These are phyloP conservation scores for Euura saliciscinereae DNA, from an alignment of 1,140 invertebrate genomes.

Conservation along the genomic window DNA sequence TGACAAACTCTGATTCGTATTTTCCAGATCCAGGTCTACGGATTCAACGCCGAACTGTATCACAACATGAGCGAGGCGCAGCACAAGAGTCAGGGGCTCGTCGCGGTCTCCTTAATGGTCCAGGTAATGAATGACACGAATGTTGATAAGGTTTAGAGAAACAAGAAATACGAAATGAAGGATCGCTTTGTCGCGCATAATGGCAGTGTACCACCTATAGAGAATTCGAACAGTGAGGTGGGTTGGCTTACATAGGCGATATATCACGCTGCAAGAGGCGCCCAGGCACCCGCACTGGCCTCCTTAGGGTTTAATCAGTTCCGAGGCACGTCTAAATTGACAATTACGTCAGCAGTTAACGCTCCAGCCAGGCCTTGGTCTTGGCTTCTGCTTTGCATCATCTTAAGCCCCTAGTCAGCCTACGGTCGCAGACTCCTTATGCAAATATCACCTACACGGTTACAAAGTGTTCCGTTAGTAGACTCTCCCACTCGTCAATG, in stretches of 20 bases:
- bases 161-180: too few species aligned
- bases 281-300: too few species aligned
- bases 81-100: slow-evolving; percentile 89
- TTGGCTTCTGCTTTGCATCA: slow-evolving; percentile 5
- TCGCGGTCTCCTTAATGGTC: slow-evolving; percentile 92
- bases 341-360: slow-evolving; percentile 33
- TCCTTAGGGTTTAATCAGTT: slow-evolving; percentile 25
- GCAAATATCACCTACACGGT: background rate
- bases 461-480: too few species aligned
- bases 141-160: too few species aligned
- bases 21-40: slow-evolving; percentile 91
- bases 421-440: background rate
- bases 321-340: slow-evolving; percentile 29
- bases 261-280: too few species aligned
- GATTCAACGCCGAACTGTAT: slow-evolving; percentile 96
- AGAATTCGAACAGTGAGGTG: background rate
- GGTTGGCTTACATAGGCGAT: too few species aligned
- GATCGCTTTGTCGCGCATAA: too few species aligned
- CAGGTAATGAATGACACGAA: slow-evolving; percentile 68
- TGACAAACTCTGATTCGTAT: background rate
- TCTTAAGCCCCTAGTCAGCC: background rate
- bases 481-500: too few species aligned
- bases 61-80: slow-evolving; percentile 95
- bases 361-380: background rate
- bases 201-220: too few species aligned